A percentile compares a stretch with the other conserved stretches of the same genome.
phyloP scores from a whole-genome alignment of 37 sponge, comb jelly and placozoan genomes.

The Bolinopsis microptera region DNA sequence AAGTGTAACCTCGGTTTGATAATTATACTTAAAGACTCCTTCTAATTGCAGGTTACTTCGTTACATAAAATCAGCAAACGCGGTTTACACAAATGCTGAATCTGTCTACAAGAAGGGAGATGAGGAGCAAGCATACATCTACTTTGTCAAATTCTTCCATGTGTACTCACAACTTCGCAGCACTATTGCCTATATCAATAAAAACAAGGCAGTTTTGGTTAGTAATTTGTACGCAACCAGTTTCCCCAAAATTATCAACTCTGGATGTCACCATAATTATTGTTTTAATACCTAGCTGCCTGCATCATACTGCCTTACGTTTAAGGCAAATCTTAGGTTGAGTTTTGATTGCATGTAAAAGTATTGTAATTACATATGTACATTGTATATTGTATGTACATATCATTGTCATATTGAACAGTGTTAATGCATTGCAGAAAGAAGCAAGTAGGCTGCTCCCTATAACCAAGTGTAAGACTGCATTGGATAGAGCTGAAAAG shows the following conservation, averaged over 20 bases:
- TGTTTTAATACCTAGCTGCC: too few relatives aligned
- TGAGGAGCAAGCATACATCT: constrained; percentile 15
- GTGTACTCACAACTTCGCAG: not conserved
- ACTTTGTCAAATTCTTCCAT: not conserved
- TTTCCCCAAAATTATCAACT: not conserved
- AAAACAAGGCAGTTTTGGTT: not conserved
- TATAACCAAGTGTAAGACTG: not conserved
- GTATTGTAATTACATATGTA: too few relatives aligned
- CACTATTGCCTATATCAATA: not conserved
- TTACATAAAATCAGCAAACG: constrained; percentile 27
- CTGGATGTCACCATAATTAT: too few relatives aligned
- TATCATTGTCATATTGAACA: too few relatives aligned
- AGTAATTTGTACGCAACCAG: not conserved
- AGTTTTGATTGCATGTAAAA: too few relatives aligned
- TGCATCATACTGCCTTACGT: too few relatives aligned
- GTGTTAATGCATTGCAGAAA: too few relatives aligned
- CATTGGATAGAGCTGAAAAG: not conserved
- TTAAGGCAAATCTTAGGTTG: too few relatives aligned
- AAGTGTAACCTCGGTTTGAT: too few relatives aligned
- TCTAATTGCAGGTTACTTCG: not conserved
- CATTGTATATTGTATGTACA: too few relatives aligned
- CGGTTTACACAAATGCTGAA: not conserved
- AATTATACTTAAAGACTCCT: too few relatives aligned
- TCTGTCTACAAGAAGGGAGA: constrained; percentile 35
- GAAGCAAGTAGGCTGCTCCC: not conserved